Evolutionary conservation across 2,888 invertebrate species (phyloP), one percentile per base, ranked within the genome.

Genomic region (Drosophila engyochracea): DNA sequence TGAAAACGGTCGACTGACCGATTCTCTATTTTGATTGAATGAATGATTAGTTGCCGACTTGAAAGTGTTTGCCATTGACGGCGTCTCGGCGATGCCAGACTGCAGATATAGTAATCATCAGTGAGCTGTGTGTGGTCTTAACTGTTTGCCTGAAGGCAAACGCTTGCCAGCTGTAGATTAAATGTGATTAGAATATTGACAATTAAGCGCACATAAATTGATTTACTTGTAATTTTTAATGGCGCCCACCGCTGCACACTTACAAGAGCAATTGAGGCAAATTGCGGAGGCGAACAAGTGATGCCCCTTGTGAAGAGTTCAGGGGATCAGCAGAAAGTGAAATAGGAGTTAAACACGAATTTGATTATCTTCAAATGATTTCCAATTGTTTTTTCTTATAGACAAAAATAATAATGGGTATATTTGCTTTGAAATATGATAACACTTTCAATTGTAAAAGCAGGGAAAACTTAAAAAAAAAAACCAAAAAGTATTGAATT

Each of bases 121-220:
- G 44, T 72, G 76, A 62, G 44, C 30, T 28, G 25, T 60, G 74
- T 73, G 82, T 75, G 82, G 81, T 82, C 82, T 68, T 35, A 62
- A 52, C 72, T 58, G 63, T 54, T 55, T 41, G 82, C 73, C 69
- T 47, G 81, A 69, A 81, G 89, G 79, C 84, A 66, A 69, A 33
- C 59, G 77, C 53, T 75, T 57, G 63, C 75, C 68, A 52, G 73
- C 74, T 69, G 47, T 70, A 70, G 85, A 90, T 90, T 88, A 90
- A 85, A 90, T 88, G 85, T 88, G 90, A 85, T 85, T 85, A 88
- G 90, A 85, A 90, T 85, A 85, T 85, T 75, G 83, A 90, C 88
- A 85, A 85, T 85, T 90, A 85, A 76, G 76, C 78, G 83, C 68
- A 70, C 70, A 75, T 81, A 87, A 85, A 85, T 90, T 90, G 85